Evolutionary conservation across 2,797 vertebrate species (phyloP).

Genomic region (Telmatherina bonti): DNA sequence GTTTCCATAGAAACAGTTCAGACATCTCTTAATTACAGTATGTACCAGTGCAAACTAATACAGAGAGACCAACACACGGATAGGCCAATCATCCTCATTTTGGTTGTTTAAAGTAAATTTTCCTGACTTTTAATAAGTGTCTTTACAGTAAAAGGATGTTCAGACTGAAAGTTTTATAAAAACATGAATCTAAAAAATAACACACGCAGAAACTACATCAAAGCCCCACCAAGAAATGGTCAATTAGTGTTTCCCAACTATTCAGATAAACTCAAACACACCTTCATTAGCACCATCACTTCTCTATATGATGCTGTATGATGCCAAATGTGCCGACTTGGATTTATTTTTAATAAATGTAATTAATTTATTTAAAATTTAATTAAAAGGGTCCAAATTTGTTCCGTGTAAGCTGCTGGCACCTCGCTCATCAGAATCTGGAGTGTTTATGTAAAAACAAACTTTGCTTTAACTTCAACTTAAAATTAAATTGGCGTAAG

Average conservation of each 20-base stretch:
- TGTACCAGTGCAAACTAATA: conserved; percentile 20
- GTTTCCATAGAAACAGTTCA: conserved; percentile 72
- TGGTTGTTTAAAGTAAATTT: conserved; percentile 26
- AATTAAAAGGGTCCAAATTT: background rate
- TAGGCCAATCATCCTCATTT: background rate
- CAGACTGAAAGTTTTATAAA: background rate
- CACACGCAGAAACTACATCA: background rate
- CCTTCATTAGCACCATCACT: background rate
- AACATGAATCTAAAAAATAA: conserved; percentile 1
- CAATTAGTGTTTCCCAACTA: background rate
- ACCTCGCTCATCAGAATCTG: background rate
- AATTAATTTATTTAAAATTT: too few relatives aligned
- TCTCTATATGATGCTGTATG: background rate
- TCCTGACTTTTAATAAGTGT: conserved; percentile 29
- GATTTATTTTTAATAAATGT: background rate
- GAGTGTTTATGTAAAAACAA: background rate
- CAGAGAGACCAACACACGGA: conserved; percentile 14
- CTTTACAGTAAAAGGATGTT: conserved; percentile 1
- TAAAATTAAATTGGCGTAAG: too few relatives aligned
- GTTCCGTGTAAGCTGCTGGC: background rate
- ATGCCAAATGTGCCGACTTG: background rate
- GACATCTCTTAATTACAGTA: conserved; percentile 60
- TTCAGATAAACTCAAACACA: background rate
- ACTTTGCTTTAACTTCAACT: background rate
- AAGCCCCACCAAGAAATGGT: background rate